These are phyloP conservation scores for Nomada fabriciana DNA, from an alignment of 2,888 invertebrate species.

Conservation along the genomic window DNA sequence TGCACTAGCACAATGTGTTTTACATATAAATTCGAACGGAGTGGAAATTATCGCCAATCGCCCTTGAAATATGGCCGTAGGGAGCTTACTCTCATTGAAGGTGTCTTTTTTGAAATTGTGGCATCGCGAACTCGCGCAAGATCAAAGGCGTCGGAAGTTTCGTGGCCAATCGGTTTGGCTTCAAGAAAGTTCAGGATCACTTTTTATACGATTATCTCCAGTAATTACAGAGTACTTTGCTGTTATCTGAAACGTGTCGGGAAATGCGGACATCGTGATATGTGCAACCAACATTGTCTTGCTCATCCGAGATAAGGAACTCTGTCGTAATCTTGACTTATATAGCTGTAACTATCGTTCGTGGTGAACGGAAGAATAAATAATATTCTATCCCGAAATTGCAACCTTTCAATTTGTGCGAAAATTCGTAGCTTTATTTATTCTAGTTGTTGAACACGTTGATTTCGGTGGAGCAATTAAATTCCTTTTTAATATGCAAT, in stretches of 20 bases:
- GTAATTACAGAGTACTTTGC: too few relatives aligned
- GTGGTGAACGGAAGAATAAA: neutral
- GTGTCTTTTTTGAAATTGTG: neutral
- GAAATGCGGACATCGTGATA: neutral
- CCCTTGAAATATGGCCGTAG: conserved; percentile 40
- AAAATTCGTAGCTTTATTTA: too few relatives aligned
- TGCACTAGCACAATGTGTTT: neutral
- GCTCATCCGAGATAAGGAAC: neutral
- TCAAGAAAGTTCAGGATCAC: too few relatives aligned
- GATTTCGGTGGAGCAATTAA: too few relatives aligned
- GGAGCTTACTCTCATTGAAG: neutral
- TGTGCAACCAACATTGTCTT: neutral
- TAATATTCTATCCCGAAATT: neutral
- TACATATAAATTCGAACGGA: conserved; percentile 21
- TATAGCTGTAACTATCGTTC: neutral
- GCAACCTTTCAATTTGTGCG: neutral
- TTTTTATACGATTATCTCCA: neutral
- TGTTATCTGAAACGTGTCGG: neutral
- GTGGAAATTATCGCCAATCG: conserved; percentile 30
- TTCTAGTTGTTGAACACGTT: too few relatives aligned
- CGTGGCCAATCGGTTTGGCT: too few relatives aligned
- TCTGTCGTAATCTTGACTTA: neutral
- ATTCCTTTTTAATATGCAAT: too few relatives aligned
- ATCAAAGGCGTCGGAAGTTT: neutral
- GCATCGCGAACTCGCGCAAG: too few relatives aligned